A percentile compares a stretch with the other conserved stretches of the same genome.
Evolutionary conservation across 2,888 invertebrate genomes (phyloP).

Genomic region (Caenorhabditis plicata): DNA sequence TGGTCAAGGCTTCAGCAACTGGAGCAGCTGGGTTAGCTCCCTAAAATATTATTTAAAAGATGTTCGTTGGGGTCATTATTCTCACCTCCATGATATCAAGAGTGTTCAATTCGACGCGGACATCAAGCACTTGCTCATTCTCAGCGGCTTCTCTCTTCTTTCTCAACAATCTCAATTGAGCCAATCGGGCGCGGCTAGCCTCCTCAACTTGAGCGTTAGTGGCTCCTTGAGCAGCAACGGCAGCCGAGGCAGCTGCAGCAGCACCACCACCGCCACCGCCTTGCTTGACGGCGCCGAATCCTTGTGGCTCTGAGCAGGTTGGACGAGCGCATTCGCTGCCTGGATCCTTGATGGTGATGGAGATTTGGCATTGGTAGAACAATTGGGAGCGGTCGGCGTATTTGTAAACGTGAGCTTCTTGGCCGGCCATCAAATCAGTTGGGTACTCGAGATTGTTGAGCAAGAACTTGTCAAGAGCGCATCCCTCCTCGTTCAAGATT

Average conservation of each 20-base stretch:
- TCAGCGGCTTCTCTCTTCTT: conserved; percentile 37
- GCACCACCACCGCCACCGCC: conserved; percentile 23
- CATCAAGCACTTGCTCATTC: conserved; percentile 47
- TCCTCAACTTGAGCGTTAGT: conserved; percentile 14
- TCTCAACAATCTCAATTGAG: conserved; percentile 38
- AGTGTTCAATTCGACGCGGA: conserved; percentile 48
- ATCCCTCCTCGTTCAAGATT: conserved; percentile 54
- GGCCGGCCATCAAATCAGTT: conserved; percentile 59
- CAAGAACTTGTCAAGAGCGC: conserved; percentile 55
- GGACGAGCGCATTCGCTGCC: conserved; percentile 62
- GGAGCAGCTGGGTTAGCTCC: conserved; percentile 23
- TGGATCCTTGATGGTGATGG: conserved; percentile 62
- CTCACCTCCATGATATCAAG: conserved; percentile 44
- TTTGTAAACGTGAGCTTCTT: conserved; percentile 64
- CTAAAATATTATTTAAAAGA: too few relatives aligned
- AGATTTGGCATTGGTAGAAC: conserved; percentile 63
- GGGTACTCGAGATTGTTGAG: conserved; percentile 63
- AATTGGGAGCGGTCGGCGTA: conserved; percentile 60
- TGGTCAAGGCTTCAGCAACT: conserved; percentile 30
- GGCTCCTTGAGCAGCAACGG: conserved; percentile 25
- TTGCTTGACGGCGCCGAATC: conserved; percentile 60
- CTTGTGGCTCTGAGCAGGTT: conserved; percentile 59
- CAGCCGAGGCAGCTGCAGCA: too few relatives aligned
- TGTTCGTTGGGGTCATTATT: conserved; percentile 1
- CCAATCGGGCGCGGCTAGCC: conserved; percentile 27